Evolutionary conservation across 2,888 invertebrate species (phyloP), one percentile per base, ranked within the genome.

Genomic region (Drosophila aldrichi): DNA sequence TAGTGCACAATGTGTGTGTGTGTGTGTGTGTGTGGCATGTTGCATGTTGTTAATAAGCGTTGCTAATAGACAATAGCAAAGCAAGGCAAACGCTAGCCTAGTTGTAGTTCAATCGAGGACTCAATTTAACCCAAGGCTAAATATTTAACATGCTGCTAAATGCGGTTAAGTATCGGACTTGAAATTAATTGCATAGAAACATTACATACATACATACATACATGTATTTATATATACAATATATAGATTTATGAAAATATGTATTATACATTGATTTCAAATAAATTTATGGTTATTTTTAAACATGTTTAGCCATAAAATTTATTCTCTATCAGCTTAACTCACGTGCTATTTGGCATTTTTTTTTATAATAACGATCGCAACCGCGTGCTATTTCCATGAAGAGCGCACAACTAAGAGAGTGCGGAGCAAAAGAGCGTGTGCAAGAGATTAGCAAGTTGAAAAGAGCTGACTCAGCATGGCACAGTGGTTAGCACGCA

Each of bases 341-440:
- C 78, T 76, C 76, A 76, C 76, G 76, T 76, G 75, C 75, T 75
- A 25, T 66, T 77, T 66, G 66, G 43, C 77, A 77, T 76, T 74
- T 64, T 70, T 55, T 66, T 70, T n/a, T n/a, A n/a, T n/a, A n/a
- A 51, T 65, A 71, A 59, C 22, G 74, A 76, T 74, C 76, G 41
- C 8, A 29, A 69, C 76, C 74, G 76, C 76, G 78, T 76, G 78
- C 76, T 68, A 57, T 57, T 55, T 55, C n/a, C n/a, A 10, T 57
- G 22, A 49, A 76, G 70, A 76, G 77, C 41, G 6, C n/a, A n/a
- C 14, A 16, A 10, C 1, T 36, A 49, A 38, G 59, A 63, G 67
- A 65, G 43, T 7, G 43, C 3, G 44, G n/a, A 49, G 7, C 5
- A 8, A 29, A 8, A 29, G 29, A 8, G 29, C 9, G 16, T n/a